Evolutionary conservation across 1,140 invertebrate species (phyloP).

Genomic region (Bombus breviceps): DNA sequence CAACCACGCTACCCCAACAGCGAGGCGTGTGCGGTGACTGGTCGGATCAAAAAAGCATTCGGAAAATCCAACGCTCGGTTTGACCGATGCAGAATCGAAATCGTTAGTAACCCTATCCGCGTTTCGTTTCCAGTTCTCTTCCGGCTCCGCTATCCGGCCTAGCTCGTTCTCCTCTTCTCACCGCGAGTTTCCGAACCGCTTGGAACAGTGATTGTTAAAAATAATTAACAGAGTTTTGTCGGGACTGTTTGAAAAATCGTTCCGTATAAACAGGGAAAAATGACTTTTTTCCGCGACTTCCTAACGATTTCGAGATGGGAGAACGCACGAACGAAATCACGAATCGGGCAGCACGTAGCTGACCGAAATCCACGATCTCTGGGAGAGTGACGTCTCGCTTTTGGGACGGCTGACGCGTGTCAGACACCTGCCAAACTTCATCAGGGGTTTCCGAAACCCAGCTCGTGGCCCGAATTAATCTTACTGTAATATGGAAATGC

Average conservation of each 20-base stretch:
- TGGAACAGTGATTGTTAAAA: constrained; percentile 42
- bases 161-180: constrained; percentile 1
- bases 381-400: constrained; percentile 8
- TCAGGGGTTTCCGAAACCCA: constrained; percentile 63
- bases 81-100: constrained; percentile 78
- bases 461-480: constrained; percentile 72
- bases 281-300: background rate
- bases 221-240: constrained; percentile 41
- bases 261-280: background rate
- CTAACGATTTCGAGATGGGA: background rate
- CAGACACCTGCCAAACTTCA: constrained; percentile 73
- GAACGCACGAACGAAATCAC: background rate
- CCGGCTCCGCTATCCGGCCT: background rate
- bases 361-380: background rate
- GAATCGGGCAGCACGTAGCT: background rate
- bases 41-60: constrained; percentile 81
- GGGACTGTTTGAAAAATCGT: background rate
- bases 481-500: constrained; percentile 80
- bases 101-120: constrained; percentile 43
- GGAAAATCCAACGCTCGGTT: constrained; percentile 74
- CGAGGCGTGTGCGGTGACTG: constrained; percentile 44
- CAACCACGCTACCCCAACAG: constrained; percentile 34
- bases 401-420: constrained; percentile 9
- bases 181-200: constrained; percentile 33
- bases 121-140: background rate